Evolutionary conservation across 1,140 invertebrate genomes (phyloP), one percentile per base, ranked within the genome.

Genomic region (Tribolium madens): DNA sequence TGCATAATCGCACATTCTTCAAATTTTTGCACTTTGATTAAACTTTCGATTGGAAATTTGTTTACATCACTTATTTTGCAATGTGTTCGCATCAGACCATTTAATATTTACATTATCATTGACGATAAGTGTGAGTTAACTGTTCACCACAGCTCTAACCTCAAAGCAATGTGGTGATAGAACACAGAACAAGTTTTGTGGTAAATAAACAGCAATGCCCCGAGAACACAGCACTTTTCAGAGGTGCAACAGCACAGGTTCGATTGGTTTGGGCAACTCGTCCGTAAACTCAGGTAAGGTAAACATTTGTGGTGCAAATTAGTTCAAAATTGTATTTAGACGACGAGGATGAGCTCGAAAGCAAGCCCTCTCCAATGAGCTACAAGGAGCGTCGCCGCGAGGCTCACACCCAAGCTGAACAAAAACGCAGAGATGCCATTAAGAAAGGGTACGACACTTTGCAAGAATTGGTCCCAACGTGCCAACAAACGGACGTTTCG

Each of bases 361-460:
- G 92, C 80, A 94, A 93, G 85, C 88, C 88, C 79, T 92, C 93
- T 26, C 91, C 94, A 5, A 86, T 96, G 75, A 96, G 93, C 84
- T 98, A 98, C 83, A 98, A 98, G 87, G 97, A 99, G 82, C 87
- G 97, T 18, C 89, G 97, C 33, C 89, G 97, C 76, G 96, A 98
- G 86, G 97, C 97, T 4, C 97, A 99, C 84, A 99, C 97, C 0
- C 96, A 97, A 85, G 97, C 97, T 1, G 97, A 99, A 86, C 97
- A 99, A 86, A 99, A 98, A 86, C 89, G 97, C 78, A 89, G 97
- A 84, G 97, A 99, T 91, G 97, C 96, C 1, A 98, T 99, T 74
- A 98, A 98, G 84, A 97, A 96, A 86, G 96, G 96, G 0, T 98
- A 98, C 86, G 96, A 97, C 86, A 93, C 93, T 3, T 87, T 98